Evolutionary conservation across 2,797 vertebrate genomes (phyloP).

Genomic region (Smutsia gigantea): DNA sequence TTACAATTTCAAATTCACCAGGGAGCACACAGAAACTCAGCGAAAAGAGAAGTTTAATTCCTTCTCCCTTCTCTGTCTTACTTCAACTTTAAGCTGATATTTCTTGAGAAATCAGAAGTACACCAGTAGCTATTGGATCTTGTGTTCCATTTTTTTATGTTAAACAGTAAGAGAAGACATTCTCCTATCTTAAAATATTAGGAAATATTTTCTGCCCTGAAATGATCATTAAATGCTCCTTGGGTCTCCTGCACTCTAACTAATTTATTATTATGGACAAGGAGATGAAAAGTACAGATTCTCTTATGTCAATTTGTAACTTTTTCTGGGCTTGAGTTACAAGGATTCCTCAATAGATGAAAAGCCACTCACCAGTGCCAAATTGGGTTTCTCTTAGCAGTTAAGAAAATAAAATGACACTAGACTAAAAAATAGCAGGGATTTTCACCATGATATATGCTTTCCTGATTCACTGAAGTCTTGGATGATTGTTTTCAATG

Average conservation of each 20-base stretch:
- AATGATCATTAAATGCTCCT: fast-evolving
- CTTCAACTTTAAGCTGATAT: not conserved
- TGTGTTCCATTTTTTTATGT: not conserved
- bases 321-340: not conserved
- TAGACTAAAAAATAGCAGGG: not conserved
- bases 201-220: not conserved
- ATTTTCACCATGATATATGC: not conserved
- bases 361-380: not conserved
- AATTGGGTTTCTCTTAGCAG: not conserved
- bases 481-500: not conserved
- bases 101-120: not conserved
- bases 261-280: not conserved
- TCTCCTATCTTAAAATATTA: not conserved
- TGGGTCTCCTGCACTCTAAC: not conserved
- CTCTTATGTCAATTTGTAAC: not conserved
- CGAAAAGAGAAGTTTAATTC: not conserved
- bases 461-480: not conserved
- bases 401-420: not conserved
- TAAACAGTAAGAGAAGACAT: not conserved
- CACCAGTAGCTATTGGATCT: not conserved
- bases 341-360: not conserved
- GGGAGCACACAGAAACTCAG: not conserved
- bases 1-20: not conserved
- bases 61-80: not conserved
- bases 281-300: not conserved